Evolutionary conservation across 2,113 vertebrate species (phyloP).

Genomic region (Orientallactaga bullata): DNA sequence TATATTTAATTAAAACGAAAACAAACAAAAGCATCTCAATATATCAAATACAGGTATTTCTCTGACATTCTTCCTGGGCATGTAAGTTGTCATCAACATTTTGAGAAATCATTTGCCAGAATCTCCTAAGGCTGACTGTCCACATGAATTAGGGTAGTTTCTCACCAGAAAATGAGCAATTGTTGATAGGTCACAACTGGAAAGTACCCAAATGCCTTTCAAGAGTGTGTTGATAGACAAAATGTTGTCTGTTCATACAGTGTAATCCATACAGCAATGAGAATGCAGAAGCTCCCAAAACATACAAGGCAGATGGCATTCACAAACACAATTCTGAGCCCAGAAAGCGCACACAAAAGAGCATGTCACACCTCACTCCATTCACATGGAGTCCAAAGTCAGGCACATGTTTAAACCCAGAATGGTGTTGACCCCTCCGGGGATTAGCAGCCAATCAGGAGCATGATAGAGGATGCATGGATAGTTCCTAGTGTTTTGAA

Average conservation of each 20-base stretch:
- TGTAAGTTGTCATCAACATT: background rate
- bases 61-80: background rate
- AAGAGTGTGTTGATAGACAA: background rate
- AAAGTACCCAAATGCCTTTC: background rate
- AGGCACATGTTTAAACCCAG: constrained; percentile 11
- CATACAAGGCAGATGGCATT: background rate
- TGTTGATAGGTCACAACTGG: background rate
- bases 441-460: background rate
- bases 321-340: background rate
- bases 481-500: background rate
- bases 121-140: background rate
- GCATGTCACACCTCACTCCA: background rate
- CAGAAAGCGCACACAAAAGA: background rate
- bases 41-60: background rate
- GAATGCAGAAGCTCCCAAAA: background rate
- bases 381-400: background rate
- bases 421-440: background rate
- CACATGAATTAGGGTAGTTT: background rate
- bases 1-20: constrained; percentile 25
- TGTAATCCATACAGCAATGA: background rate
- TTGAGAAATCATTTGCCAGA: background rate
- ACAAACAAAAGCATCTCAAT: background rate
- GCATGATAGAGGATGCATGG: too few relatives aligned
- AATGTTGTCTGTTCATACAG: background rate
- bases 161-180: background rate